Base-by-base conservation (phyloP, 1,140 invertebrate species). In the Chelonus insularis region DNA sequence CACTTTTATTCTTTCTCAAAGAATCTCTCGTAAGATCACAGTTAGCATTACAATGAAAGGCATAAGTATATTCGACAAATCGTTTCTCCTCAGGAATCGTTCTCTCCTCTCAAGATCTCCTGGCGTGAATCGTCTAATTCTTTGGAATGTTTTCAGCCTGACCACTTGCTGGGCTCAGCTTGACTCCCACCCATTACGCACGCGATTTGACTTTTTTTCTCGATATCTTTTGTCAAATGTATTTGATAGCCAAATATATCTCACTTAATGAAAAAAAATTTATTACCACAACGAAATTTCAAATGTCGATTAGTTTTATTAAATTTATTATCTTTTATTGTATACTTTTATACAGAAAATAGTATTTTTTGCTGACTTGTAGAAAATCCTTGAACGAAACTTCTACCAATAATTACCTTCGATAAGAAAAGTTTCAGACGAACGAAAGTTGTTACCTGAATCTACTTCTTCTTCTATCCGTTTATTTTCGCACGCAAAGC, bases 121-220 rank as follows among this genome's bases (percentile, higher is more conserved):
- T 63, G 68, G 63, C 66, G 73, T 43, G 66, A 63, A 68, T 62
- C 70, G 67, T 75, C 73, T 77, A 77, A 77, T 77, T 77, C 75
- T 67, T 62, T 69, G 73, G 72, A 75, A 76, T 76, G 71, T 76
- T 74, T 74, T 76, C 67, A 68, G 54, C 60, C 55, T 66, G 74
- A 68, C 62, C 72, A 74, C 71, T 76, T 69, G 72, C 74, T 72
- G 71, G 34, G 73, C 75, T 61, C 75, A 76, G 74, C 72, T 72
- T 76, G 74, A 68, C 74, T 63, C 74, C 75, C 63, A 72, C 75
- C 63, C 29, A 12, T 43, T 58, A 25, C 48, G 62, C 60, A 57
- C 65, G 57, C 58, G 41, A 54, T 52, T 50, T 57, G 39, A 59
- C 58, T 62, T 70, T 65, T 59, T 65, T 58, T 21, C 32, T 52